Evolutionary conservation across 37 sponge, comb jelly and placozoan species (phyloP).

Genomic region (Halichondria panicea): DNA sequence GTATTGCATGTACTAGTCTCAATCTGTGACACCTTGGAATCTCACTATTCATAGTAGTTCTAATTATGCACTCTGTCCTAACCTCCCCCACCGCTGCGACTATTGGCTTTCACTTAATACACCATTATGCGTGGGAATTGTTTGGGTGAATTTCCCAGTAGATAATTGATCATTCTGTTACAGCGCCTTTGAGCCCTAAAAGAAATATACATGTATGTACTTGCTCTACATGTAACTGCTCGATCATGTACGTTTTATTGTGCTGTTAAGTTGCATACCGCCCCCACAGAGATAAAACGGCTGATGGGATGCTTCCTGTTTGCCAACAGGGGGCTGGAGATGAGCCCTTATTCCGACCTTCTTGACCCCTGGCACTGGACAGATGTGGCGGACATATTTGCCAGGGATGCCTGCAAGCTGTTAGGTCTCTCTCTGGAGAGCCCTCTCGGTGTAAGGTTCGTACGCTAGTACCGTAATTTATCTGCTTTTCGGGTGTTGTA

Average conservation of each 20-base stretch:
- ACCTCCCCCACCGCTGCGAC: too few species aligned
- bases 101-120: too few species aligned
- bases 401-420: constrained; percentile 77
- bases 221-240: neutral
- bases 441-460: constrained; percentile 71
- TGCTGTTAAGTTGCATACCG: too few species aligned
- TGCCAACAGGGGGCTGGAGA: constrained; percentile 53
- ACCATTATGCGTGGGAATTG: too few species aligned
- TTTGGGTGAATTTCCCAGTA: too few species aligned
- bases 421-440: constrained; percentile 83
- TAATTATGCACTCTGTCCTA: neutral
- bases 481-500: neutral
- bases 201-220: neutral
- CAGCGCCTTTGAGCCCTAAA: too few species aligned
- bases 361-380: constrained; percentile 83
- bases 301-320: constrained; percentile 85
- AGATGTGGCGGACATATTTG: constrained; percentile 79
- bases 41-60: neutral
- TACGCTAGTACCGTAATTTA: neutral
- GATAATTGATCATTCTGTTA: too few species aligned
- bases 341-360: constrained; percentile 75
- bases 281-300: constrained; percentile 67
- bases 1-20: too few species aligned
- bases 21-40: neutral
- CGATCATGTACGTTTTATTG: neutral